Conservation (phyloP, 2,113 vertebrate genomes). For the Nansenia antarctica region DNA sequence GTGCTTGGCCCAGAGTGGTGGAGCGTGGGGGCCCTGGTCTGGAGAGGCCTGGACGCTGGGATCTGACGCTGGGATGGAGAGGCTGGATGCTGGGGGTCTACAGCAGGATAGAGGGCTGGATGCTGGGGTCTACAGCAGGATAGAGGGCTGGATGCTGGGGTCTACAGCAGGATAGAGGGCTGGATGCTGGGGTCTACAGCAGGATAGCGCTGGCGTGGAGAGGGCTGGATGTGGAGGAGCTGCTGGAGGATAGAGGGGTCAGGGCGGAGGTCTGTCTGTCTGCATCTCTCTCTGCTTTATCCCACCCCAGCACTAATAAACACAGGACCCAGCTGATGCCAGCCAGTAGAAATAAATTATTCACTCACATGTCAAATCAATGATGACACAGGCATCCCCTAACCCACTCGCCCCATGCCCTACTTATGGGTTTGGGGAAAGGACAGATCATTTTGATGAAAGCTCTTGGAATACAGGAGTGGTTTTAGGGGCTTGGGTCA, state of each 20-base stretch:
- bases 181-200: too few relatives aligned
- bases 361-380: constrained; percentile 76
- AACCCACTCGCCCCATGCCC: constrained; percentile 65
- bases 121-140: neutral
- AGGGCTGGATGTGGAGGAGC: neutral
- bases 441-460: constrained; percentile 55
- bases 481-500: constrained; percentile 12
- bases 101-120: neutral
- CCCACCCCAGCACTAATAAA: constrained; percentile 30
- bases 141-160: too few relatives aligned
- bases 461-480: constrained; percentile 16
- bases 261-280: neutral
- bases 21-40: neutral
- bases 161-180: too few relatives aligned
- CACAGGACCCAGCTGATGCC: constrained; percentile 68
- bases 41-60: neutral
- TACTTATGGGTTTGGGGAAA: constrained; percentile 60
- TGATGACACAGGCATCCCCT: constrained; percentile 64
- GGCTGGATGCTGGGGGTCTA: too few relatives aligned
- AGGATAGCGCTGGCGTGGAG: neutral
- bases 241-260: neutral
- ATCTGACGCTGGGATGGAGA: too few relatives aligned
- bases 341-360: constrained; percentile 71
- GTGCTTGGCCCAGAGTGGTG: constrained; percentile 13
- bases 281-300: neutral